Percentiles rank a stretch among this genome's conserved stretches.
phyloP scores from a whole-genome alignment of 1,140 invertebrate species.

The Drosophila navojoa region DNA sequence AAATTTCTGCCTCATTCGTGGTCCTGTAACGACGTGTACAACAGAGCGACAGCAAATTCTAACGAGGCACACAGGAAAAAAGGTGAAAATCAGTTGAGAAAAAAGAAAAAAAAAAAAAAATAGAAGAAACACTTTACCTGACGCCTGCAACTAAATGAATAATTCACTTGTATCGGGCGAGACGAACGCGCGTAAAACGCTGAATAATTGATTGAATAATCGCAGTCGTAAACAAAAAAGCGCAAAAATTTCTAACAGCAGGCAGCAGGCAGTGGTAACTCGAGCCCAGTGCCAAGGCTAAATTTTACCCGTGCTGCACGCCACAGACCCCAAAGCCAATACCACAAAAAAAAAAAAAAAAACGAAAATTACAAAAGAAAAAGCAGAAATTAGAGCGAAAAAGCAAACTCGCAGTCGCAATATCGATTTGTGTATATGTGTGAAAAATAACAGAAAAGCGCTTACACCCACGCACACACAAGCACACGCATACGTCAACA shows the following conservation, averaged over 20 bases:
- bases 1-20: slow-evolving; percentile 62
- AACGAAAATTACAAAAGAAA: slow-evolving; percentile 3
- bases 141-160: slow-evolving; percentile 44
- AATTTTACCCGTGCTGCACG: slow-evolving; percentile 17
- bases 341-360: slow-evolving; percentile 21
- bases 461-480: slow-evolving; percentile 47
- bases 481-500: slow-evolving; percentile 41
- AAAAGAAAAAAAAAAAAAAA: background rate
- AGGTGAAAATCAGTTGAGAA: slow-evolving; percentile 44
- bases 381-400: slow-evolving; percentile 38
- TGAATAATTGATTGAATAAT: slow-evolving; percentile 73
- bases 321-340: slow-evolving; percentile 12
- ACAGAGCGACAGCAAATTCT: slow-evolving; percentile 35
- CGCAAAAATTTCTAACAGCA: slow-evolving; percentile 23
- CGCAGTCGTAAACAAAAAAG: slow-evolving; percentile 67
- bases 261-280: slow-evolving; percentile 13
- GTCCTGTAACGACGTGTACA: slow-evolving; percentile 69
- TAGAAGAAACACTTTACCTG: slow-evolving; percentile 13
- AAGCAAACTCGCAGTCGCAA: slow-evolving; percentile 45
- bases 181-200: slow-evolving; percentile 45
- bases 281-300: slow-evolving; percentile 39
- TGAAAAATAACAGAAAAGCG: slow-evolving; percentile 61
- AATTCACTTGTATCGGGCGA: slow-evolving; percentile 52
- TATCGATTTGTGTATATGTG: slow-evolving; percentile 79
- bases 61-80: slow-evolving; percentile 24